phyloP scores from a whole-genome alignment of 1,140 invertebrate species.

The Nasonia giraulti region DNA sequence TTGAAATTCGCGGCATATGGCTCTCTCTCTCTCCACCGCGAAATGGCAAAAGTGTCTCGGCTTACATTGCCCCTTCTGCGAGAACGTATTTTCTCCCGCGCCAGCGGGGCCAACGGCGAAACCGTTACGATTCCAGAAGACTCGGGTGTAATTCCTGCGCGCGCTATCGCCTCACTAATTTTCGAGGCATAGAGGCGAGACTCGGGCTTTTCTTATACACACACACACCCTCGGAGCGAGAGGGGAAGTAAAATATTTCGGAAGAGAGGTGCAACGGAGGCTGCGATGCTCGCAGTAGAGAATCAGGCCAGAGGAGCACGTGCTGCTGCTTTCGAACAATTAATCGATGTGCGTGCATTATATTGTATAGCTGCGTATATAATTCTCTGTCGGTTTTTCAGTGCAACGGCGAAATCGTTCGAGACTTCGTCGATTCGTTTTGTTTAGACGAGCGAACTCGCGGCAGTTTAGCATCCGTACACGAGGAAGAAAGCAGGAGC shows the following conservation, averaged over 20 bases:
- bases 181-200: neutral
- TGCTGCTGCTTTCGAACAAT: too few relatives aligned
- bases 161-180: constrained; percentile 20
- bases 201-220: neutral
- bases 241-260: too few relatives aligned
- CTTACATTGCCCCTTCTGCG: constrained; percentile 9
- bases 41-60: neutral
- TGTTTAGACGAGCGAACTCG: neutral
- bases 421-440: too few relatives aligned
- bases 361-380: too few relatives aligned
- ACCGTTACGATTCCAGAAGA: constrained; percentile 1
- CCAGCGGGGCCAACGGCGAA: neutral
- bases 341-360: neutral
- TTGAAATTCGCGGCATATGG: neutral
- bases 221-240: too few relatives aligned
- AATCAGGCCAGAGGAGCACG: neutral
- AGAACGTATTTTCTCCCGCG: neutral
- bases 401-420: too few relatives aligned
- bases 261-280: too few relatives aligned
- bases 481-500: neutral
- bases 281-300: too few relatives aligned
- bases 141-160: constrained; percentile 3
- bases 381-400: too few relatives aligned
- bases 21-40: neutral
- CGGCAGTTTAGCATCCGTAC: too few relatives aligned